phyloP scores from a whole-genome alignment of 2,113 vertebrate genomes.

The Heliornis fulica region DNA sequence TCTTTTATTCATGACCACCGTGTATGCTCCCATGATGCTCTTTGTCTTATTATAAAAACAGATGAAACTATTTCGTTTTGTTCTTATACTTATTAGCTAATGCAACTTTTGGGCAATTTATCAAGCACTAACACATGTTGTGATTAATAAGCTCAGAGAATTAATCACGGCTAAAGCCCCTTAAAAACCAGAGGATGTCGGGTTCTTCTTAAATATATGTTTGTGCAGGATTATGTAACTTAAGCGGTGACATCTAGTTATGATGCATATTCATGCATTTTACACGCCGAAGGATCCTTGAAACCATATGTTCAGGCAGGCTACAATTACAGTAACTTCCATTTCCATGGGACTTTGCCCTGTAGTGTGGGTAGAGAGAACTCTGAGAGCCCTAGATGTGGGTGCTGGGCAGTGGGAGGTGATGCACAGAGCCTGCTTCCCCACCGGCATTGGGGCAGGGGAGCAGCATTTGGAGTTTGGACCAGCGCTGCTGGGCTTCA shows the following conservation, averaged over 20 bases:
- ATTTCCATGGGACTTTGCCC: conserved; percentile 32
- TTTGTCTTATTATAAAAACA: conserved; percentile 86
- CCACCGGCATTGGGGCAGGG: rapidly evolving
- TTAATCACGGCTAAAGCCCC: conserved; percentile 67
- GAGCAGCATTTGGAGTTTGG: background rate
- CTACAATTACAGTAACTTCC: conserved; percentile 47
- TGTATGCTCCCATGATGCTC: conserved; percentile 87
- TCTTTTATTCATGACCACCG: conserved; percentile 87
- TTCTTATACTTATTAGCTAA: conserved; percentile 84
- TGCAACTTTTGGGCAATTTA: conserved; percentile 83
- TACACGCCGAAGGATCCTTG: background rate
- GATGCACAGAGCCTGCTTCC: background rate
- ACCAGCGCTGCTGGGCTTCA: background rate
- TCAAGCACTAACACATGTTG: conserved; percentile 81
- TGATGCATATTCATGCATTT: conserved; percentile 67
- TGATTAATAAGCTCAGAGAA: conserved; percentile 75
- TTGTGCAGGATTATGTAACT: conserved; percentile 70
- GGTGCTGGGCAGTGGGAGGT: background rate
- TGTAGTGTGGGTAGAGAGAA: background rate
- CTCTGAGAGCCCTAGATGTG: background rate
- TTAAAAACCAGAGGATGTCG: conserved; percentile 35
- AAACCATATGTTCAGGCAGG: conserved; percentile 52
- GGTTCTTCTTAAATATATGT: conserved; percentile 57
- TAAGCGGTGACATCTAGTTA: conserved; percentile 55
- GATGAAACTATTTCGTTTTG: conserved; percentile 84